phyloP scores from a whole-genome alignment of 2,113 vertebrate species.

The Ailuropoda melanoleuca region DNA sequence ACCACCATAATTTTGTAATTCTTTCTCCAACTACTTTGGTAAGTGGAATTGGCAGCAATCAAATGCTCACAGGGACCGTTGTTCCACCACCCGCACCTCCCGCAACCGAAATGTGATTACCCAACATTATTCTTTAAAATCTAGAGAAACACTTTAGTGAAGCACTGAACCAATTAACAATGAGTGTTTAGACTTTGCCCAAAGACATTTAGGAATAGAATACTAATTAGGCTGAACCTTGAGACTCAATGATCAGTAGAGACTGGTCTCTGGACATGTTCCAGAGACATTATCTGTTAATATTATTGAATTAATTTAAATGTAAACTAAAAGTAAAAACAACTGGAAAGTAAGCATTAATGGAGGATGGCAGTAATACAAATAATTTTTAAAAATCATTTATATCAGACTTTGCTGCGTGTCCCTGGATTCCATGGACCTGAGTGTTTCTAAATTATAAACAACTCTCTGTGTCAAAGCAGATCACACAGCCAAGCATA shows the following conservation, averaged over 20 bases:
- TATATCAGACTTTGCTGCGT: background rate
- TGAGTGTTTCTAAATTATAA: conserved; percentile 26
- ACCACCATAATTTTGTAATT: background rate
- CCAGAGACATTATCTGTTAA: background rate
- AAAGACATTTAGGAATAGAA: background rate
- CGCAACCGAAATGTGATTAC: background rate
- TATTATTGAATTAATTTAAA: conserved; percentile 13
- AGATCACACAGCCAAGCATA: background rate
- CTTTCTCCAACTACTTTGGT: background rate
- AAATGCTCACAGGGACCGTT: background rate
- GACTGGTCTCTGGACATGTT: background rate
- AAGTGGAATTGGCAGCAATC: background rate
- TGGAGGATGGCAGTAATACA: background rate
- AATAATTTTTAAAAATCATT: background rate
- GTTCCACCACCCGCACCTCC: fast-evolving
- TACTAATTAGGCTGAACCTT: background rate
- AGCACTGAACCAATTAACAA: background rate
- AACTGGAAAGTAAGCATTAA: background rate
- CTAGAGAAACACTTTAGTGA: background rate
- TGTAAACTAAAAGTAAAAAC: conserved; percentile 1
- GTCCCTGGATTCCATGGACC: background rate
- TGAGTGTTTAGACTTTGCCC: background rate
- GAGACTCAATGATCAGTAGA: background rate
- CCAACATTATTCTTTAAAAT: background rate
- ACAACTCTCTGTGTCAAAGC: background rate